Evolutionary conservation across 2,113 vertebrate species (phyloP), one percentile per base, ranked within the genome.

Genomic region (Eubucco bourcierii): DNA sequence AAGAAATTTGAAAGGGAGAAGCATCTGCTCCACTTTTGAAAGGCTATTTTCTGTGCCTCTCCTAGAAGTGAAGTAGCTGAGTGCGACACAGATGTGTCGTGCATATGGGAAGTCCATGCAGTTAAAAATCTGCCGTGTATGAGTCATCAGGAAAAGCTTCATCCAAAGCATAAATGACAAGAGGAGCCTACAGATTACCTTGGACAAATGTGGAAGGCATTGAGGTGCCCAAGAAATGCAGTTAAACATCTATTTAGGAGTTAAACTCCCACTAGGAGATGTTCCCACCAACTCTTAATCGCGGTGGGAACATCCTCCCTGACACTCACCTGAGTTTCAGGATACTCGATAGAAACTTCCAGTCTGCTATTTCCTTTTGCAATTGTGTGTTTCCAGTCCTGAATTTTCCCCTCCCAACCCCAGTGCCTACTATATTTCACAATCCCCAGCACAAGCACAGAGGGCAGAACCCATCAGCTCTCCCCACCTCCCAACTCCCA

Each of bases 261-360:
- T 46, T 78, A 41, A 79, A 63, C 52, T 87, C 31, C 61, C 58
- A n/a, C 46, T 17, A 70, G 72, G 56, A 94, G 33, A 52, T 87
- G 37, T 50, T 89, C 53, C 75, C 56, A 84, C 27, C 56, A 66
- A 13, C 60, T 67, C 34, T 66, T 65, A 76, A 33, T 15, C 41
- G 25, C 31, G 85, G 65, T 78, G 73, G 37, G 47, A 67, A 75
- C 34, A 27, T 80, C 53, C 79, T 93, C 84, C 80, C 93, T 94
- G 85, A 90, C 90, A 95, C 94, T 96, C 93, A 95, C 91, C 95
- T 96, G 93, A 84, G 83, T 84, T 94, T 77, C 91, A 93, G 76
- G 82, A 84, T 10, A 92, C 61, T 88, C 47, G 89, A 87, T 94
- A 90, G 87, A 90, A 92, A 94, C 53, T 58, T 90, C 33, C 89